Evolutionary conservation across 1,140 invertebrate genomes (phyloP).

Genomic region (honey bee (Apis mellifera)): DNA sequence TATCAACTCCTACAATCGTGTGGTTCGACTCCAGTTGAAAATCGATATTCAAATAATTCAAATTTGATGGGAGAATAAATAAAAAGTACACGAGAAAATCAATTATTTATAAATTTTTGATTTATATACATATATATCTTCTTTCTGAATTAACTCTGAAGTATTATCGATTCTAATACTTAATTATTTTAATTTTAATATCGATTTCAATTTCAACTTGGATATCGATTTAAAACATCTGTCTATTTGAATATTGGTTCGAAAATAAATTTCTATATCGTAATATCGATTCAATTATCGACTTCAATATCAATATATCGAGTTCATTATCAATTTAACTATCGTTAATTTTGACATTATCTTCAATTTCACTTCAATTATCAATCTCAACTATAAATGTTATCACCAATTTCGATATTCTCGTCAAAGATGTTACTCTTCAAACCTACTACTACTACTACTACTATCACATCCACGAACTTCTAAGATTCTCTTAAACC

Average conservation of each 20-base stretch:
- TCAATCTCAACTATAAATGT: background rate
- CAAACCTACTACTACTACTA: background rate
- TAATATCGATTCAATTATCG: background rate
- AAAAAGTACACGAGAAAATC: background rate
- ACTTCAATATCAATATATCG: background rate
- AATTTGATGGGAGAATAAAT: background rate
- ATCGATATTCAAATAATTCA: slow-evolving; percentile 25
- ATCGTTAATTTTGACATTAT: background rate
- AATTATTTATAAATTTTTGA: background rate
- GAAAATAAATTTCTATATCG: no score
- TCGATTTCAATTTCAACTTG: background rate
- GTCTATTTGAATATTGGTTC: no score
- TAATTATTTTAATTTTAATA: no score
- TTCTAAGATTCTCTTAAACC: background rate
- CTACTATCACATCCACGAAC: background rate
- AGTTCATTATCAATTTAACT: background rate
- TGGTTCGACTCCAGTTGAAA: background rate
- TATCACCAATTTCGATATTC: background rate
- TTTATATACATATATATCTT: background rate
- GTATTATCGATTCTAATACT: background rate
- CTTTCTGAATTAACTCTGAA: background rate
- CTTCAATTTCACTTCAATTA: background rate
- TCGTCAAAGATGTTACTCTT: background rate
- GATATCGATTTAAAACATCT: background rate
- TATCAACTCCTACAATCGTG: slow-evolving; percentile 14